Evolutionary conservation across 2,888 invertebrate species (phyloP).

Genomic region (Perithous albicinctus): DNA sequence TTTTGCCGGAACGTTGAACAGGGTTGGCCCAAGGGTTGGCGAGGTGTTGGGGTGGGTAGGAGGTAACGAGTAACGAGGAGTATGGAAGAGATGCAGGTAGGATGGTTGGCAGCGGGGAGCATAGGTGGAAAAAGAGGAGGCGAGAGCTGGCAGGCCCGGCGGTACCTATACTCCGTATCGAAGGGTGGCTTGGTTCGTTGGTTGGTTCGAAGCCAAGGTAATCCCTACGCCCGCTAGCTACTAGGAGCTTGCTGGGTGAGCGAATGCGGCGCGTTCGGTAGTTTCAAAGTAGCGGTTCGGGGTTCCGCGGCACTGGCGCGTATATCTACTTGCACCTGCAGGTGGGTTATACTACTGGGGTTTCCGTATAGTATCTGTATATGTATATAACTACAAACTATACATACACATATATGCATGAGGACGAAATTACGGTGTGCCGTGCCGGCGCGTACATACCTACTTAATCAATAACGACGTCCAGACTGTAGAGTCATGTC

Average conservation of each 20-base stretch:
- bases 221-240: constrained; percentile 34
- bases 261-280: constrained; percentile 31
- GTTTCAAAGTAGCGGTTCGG: constrained; percentile 46
- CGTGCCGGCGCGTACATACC: constrained; percentile 68
- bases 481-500: constrained; percentile 69
- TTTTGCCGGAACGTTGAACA: constrained; percentile 49
- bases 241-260: not conserved
- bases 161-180: constrained; percentile 32
- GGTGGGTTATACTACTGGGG: not conserved
- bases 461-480: constrained; percentile 78
- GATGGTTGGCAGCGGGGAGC: constrained; percentile 4
- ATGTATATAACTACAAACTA: no score
- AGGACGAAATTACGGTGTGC: constrained; percentile 65
- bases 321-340: constrained; percentile 7
- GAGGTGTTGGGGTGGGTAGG: not conserved
- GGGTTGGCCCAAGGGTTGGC: not conserved
- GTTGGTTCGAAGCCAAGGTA: constrained; percentile 58
- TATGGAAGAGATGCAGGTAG: constrained; percentile 42
- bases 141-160: constrained; percentile 30
- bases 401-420: constrained; percentile 14
- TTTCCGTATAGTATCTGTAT: constrained; percentile 7
- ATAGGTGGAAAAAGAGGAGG: constrained; percentile 36
- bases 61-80: constrained; percentile 37
- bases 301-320: constrained; percentile 34
- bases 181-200: constrained; percentile 37